Base-by-base conservation (phyloP, 2,888 invertebrate genomes). In the Phorcus lineatus region DNA sequence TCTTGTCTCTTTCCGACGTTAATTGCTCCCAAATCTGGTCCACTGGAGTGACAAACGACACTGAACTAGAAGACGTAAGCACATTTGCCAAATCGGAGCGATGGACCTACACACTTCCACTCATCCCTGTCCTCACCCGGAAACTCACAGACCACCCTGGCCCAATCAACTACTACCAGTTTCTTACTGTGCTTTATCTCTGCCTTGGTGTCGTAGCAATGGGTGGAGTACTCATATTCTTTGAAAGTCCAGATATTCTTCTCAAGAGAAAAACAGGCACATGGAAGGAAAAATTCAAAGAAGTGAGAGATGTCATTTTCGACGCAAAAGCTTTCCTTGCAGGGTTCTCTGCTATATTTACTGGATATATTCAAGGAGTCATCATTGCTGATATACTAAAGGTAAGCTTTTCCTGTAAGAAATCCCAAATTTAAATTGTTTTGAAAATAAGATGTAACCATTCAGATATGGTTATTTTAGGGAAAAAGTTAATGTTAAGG, bases 241-340 rank as follows among this genome's bases (percentile, higher is more conserved):
- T 90, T 40, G 87, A 89, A 77, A 89, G 89, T 66, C 90, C 90
- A 0, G 90, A 90, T 76, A 89, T 90, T 16, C 86, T 89, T 31
- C 81, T 90, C 0, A 87, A 90, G 79, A 88, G 88, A 75, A 86
- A 86, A 74, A 86, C 86, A 66, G 62, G 82, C 16, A 79, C 83
- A 17, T 86, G 88, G 74, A 75, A 84, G 47, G 88, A 90, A 67
- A 87, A 86, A 77, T n/a, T 88, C 19, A 80, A 78, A 24, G 88
- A 88, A 24, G 83, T 90, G 17, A 77, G 82, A 7, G 79, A 83
- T 19, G 88, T 88, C 74, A 75, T 88, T 17, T 83, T 81, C n/a
- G 87, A 88, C 13, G 88, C 86, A 2, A 86, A 86, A 0, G 89
- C 87, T 81, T 70, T 86, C 17, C 83, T 88, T 31, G 81, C 86